These are phyloP conservation scores for Alosa alosa DNA, from an alignment of 2,113 vertebrate species.

Conservation along the genomic window DNA sequence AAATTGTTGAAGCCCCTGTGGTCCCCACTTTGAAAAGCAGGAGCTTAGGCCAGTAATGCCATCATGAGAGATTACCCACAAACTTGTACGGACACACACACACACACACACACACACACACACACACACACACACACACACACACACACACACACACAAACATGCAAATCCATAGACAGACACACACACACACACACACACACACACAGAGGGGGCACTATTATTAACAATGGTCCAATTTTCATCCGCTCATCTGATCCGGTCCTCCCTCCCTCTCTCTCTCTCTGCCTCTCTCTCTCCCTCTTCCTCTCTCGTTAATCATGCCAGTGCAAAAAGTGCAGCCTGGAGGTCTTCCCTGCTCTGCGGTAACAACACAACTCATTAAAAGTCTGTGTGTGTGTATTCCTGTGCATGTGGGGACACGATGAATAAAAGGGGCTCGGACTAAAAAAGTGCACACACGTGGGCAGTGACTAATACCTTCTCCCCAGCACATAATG, in stretches of 20 bases:
- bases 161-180: not conserved
- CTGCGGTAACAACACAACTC: conserved; percentile 27
- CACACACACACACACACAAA: conserved; percentile 9
- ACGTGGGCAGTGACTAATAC: conserved; percentile 19
- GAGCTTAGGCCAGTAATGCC: not conserved
- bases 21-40: too few species aligned
- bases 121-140: not conserved
- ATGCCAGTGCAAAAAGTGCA: conserved; percentile 29
- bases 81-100: not conserved
- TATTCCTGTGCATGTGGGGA: not conserved
- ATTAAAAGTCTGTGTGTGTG: conserved; percentile 29
- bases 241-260: conserved; percentile 31
- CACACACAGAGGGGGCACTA: conserved; percentile 20
- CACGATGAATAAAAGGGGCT: not conserved
- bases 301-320: conserved; percentile 37
- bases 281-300: not conserved
- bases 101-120: not conserved
- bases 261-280: not conserved
- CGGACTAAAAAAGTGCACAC: not conserved
- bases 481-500: conserved; percentile 4
- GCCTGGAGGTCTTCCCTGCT: conserved; percentile 28
- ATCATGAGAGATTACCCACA: not conserved
- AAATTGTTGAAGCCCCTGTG: too few species aligned
- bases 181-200: not conserved
- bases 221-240: conserved; percentile 33